phyloP scores from a whole-genome alignment of 1,140 invertebrate genomes.

The Camponotus pennsylvanicus region DNA sequence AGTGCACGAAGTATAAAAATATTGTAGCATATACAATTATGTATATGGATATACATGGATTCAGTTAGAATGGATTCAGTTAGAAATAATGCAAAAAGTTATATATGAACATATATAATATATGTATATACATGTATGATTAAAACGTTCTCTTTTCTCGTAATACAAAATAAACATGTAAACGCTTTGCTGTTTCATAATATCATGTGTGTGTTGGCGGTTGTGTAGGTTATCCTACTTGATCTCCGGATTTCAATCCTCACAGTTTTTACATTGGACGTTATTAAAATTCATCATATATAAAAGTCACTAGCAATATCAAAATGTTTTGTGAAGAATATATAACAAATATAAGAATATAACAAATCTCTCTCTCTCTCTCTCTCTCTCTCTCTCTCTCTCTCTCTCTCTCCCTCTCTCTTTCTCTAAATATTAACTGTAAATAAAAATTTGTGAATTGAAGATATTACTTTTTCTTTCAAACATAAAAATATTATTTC shows the following conservation, averaged over 20 bases:
- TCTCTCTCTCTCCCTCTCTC: too few relatives aligned
- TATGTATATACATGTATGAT: not conserved
- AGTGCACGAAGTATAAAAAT: not conserved
- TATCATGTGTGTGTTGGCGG: not conserved
- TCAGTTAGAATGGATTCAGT: not conserved
- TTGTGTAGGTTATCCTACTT: conserved; percentile 11
- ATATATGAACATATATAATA: too few relatives aligned
- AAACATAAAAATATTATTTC: conserved; percentile 15
- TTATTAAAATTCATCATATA: conserved; percentile 15
- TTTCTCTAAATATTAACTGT: not conserved
- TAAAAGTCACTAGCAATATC: not conserved
- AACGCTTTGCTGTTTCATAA: not conserved
- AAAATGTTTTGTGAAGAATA: not conserved
- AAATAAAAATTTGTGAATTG: not conserved
- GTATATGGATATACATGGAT: too few relatives aligned
- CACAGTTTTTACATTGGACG: not conserved
- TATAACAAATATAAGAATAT: too few relatives aligned
- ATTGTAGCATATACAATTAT: not conserved
- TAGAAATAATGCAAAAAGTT: not conserved
- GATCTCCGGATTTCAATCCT: not conserved
- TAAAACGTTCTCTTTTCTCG: not conserved
- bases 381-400: too few relatives aligned
- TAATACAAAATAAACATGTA: not conserved
- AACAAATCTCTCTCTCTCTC: too few relatives aligned
- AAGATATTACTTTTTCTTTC: not conserved